Percentiles rank a stretch among this genome's conserved stretches.
phyloP scores from a whole-genome alignment of 2,113 vertebrate genomes.

The Campylorhamphus procurvoides region DNA sequence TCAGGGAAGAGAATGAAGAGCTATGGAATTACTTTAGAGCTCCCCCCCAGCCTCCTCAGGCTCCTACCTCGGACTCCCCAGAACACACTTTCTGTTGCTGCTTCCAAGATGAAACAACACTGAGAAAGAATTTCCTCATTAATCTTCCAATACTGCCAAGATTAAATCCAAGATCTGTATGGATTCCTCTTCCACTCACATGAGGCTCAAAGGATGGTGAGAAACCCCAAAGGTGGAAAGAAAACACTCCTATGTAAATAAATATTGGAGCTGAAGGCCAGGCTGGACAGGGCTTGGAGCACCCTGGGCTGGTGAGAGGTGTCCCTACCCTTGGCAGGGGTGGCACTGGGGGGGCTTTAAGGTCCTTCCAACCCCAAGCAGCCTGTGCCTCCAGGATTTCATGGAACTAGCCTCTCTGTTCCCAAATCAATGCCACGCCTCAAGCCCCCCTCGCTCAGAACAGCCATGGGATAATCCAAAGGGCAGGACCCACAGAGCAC shows the following conservation, averaged over 20 bases:
- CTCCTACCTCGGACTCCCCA: neutral
- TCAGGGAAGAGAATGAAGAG: neutral
- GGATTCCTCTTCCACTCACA: neutral
- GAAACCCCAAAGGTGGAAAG: neutral
- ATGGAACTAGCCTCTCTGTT: neutral
- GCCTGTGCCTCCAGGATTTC: neutral
- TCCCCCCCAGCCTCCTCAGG: neutral
- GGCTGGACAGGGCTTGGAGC: neutral
- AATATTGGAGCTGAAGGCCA: neutral
- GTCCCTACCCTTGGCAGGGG: neutral
- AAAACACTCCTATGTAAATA: rapidly evolving
- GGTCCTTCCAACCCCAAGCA: neutral
- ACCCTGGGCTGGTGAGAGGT: rapidly evolving
- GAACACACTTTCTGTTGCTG: neutral
- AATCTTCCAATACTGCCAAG: neutral
- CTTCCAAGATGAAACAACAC: neutral
- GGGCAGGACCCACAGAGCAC: rapidly evolving
- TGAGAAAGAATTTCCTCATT: neutral
- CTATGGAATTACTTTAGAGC: neutral
- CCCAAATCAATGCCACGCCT: rapidly evolving
- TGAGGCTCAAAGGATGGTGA: neutral
- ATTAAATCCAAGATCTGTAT: neutral
- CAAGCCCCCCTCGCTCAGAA: rapidly evolving
- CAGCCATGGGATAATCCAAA: neutral
- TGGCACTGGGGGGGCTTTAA: rapidly evolving